Base-by-base conservation (phyloP, 1,140 invertebrate species). In the Papilio polyxenes region DNA sequence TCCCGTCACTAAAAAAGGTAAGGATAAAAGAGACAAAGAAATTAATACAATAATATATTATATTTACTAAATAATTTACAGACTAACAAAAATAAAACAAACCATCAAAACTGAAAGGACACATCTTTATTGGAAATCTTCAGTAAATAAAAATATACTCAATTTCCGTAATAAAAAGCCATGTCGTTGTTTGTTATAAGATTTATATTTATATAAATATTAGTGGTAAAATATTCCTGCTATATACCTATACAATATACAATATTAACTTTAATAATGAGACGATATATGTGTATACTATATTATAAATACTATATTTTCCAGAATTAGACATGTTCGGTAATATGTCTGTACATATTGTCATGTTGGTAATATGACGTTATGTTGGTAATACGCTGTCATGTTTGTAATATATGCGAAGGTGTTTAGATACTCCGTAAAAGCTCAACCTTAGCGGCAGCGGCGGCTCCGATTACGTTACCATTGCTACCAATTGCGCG, bases 191-290 rank as follows among this genome's bases (percentile, higher is more conserved):
- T 78, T 83, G 85, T 84, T 87, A 83, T 81, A 89, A 86, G 83
- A 76, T 23, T 83, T 91, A 88, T 91, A 92, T 92, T 92, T 88
- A 89, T 82, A 89, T 89, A 91, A 75, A 62, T 80, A 84, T 4
- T 11, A 20, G 11, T 69, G 37, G 10, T 69, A 72, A 17, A 17
- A 9, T 8, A 17, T 40, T 72, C 13, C 65, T 72, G 65, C 44
- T 65, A 53, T 37, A 77, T 79, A 40, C 53, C 51, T 72, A 81
- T 77, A 81, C 9, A 78, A 81, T 48, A 20, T 76, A 80, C 69
- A 31, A 37, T 17, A 69, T 72, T 53, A n/a, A 20, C 56, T 75
- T 10, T 48, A 44, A 56, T 56, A 37, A 80, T 37, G 51, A 53
- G 31, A 51, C 48, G 23, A 37, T 59, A 51, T 78, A 40, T 48